phyloP scores from a whole-genome alignment of 2,113 vertebrate genomes.

The Dicentrarchus labrax region DNA sequence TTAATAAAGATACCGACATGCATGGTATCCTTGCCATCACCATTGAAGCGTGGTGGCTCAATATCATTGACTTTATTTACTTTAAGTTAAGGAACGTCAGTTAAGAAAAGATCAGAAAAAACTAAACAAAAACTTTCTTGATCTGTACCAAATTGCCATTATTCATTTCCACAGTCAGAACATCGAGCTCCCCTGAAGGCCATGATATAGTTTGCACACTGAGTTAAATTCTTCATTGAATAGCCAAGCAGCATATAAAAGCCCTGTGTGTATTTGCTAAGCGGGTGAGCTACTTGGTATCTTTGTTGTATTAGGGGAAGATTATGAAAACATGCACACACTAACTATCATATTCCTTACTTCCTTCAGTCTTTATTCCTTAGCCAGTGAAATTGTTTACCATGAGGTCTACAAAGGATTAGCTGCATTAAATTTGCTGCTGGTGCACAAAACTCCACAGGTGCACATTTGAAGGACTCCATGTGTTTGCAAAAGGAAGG shows the following conservation, averaged over 20 bases:
- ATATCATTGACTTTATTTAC: too few relatives aligned
- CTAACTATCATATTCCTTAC: not conserved
- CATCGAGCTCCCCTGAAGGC: too few relatives aligned
- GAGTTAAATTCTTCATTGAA: not conserved
- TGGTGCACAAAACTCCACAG: conserved; percentile 6
- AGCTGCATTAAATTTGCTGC: not conserved
- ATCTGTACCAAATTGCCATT: too few relatives aligned
- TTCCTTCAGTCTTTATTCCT: not conserved
- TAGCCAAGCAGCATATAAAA: not conserved
- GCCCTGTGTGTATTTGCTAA: conserved; percentile 45
- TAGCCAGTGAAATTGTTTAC: not conserved
- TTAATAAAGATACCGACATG: too few relatives aligned
- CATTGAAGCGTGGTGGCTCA: too few relatives aligned
- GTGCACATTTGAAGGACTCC: conserved; percentile 13
- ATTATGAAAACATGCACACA: not conserved
- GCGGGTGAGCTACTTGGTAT: conserved; percentile 31
- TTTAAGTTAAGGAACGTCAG: too few relatives aligned
- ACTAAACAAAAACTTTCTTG: too few relatives aligned
- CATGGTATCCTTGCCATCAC: too few relatives aligned
- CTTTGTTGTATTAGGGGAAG: not conserved
- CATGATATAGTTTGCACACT: too few relatives aligned
- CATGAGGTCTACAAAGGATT: not conserved
- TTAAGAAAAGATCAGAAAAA: too few relatives aligned
- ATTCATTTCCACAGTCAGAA: too few relatives aligned
- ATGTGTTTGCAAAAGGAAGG: conserved; percentile 53